phyloP scores from a whole-genome alignment of 92 coral and sea anemone species.

The Phenganax subtilis region DNA sequence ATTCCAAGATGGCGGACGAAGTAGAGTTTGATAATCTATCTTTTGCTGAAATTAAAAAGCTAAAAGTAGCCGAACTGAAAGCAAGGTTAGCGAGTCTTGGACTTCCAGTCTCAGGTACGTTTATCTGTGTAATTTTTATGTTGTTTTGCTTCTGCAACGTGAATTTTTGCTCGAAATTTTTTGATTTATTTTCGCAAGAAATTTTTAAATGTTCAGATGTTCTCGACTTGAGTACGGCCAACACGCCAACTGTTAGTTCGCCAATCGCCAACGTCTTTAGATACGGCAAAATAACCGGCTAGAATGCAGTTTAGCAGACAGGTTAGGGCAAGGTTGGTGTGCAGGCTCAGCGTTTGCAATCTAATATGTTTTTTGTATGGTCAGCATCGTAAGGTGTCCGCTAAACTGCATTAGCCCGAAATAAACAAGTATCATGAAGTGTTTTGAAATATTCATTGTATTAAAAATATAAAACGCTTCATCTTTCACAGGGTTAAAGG shows the following conservation, averaged over 20 bases:
- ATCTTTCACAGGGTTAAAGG: slow-evolving; percentile 64
- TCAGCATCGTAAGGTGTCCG: no score
- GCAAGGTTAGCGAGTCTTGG: slow-evolving; percentile 74
- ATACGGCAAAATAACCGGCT: no score
- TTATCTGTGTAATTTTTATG: background rate
- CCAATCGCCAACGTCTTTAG: no score
- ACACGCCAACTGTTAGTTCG: no score
- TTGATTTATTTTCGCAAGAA: background rate
- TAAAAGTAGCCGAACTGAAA: slow-evolving; percentile 85
- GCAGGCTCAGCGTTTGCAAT: no score
- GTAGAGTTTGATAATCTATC: slow-evolving; percentile 34
- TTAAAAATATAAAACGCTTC: background rate
- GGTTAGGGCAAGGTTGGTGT: no score
- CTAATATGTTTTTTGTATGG: no score
- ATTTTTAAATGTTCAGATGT: no score
- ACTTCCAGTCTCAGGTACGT: slow-evolving; percentile 75
- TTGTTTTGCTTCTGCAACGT: background rate
- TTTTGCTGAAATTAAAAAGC: slow-evolving; percentile 66
- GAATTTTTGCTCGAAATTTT: background rate
- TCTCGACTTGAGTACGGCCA: no score
- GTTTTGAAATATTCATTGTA: background rate
- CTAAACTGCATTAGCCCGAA: no score
- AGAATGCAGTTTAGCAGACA: no score
- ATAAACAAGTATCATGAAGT: background rate
- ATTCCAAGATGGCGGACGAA: slow-evolving; percentile 78